These are phyloP conservation scores for Idaea straminata DNA, from an alignment of 2,888 invertebrate species.

Conservation along the genomic window DNA sequence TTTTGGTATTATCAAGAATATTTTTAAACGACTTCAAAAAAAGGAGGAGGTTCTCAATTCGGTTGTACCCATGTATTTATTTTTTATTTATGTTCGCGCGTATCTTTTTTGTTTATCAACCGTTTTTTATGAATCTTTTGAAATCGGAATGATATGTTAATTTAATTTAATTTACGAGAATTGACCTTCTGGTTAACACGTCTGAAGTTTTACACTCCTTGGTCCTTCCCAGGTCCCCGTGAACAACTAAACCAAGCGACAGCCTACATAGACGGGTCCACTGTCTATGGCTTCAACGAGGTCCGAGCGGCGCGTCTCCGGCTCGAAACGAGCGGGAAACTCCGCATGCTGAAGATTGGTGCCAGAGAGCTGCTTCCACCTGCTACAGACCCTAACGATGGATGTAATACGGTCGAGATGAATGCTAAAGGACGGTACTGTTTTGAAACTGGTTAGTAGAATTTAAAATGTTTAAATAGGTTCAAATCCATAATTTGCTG, in stretches of 20 bases:
- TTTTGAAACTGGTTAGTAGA: slow-evolving; percentile 83
- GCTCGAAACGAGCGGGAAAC: slow-evolving; percentile 74
- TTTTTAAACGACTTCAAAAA: too few species aligned
- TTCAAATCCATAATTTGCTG: background rate
- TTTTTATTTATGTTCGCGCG: too few species aligned
- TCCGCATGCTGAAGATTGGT: slow-evolving; percentile 84
- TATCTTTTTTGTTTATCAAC: too few species aligned
- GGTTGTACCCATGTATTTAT: too few species aligned
- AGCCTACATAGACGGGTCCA: slow-evolving; percentile 91
- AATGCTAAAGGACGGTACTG: slow-evolving; percentile 87
- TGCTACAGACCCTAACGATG: slow-evolving; percentile 85
- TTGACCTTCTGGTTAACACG: background rate
- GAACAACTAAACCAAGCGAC: slow-evolving; percentile 93
- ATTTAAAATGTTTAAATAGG: background rate
- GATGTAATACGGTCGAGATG: slow-evolving; percentile 87
- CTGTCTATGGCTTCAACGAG: slow-evolving; percentile 86
- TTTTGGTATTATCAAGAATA: background rate
- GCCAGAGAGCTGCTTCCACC: slow-evolving; percentile 85
- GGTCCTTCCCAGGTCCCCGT: slow-evolving; percentile 81
- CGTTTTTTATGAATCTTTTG: too few species aligned
- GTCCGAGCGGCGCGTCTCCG: slow-evolving; percentile 74
- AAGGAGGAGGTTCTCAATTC: too few species aligned
- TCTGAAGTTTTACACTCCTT: background rate
- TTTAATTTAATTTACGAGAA: too few species aligned
- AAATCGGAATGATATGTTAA: too few species aligned